phyloP scores from a whole-genome alignment of 2,797 vertebrate species.

The Oreochromis mossambicus region DNA sequence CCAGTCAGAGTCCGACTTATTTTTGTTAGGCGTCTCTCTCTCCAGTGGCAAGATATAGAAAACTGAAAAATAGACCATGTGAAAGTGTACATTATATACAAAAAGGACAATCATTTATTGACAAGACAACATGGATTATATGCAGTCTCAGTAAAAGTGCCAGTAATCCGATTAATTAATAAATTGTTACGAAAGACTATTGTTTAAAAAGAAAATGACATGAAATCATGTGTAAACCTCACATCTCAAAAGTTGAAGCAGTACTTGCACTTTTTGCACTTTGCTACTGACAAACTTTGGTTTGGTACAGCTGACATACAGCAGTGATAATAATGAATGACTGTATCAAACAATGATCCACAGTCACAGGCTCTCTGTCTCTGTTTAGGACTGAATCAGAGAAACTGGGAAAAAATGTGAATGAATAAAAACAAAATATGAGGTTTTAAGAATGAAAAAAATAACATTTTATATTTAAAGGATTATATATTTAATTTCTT shows the following conservation, averaged over 20 bases:
- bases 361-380: background rate
- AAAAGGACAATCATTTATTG: background rate
- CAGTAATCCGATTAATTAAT: background rate
- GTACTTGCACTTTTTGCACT: background rate
- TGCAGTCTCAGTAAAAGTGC: background rate
- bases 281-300: background rate
- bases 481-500: rapidly evolving
- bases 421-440: background rate
- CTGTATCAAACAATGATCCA: background rate
- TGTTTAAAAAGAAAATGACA: background rate
- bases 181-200: background rate
- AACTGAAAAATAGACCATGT: background rate
- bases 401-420: background rate
- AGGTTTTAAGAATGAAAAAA: background rate
- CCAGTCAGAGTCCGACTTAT: background rate
- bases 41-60: background rate
- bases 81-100: background rate
- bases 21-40: background rate
- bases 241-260: background rate
- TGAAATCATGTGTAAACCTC: background rate
- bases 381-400: background rate
- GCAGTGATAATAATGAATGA: background rate
- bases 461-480: background rate
- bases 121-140: background rate
- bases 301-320: background rate